Evolutionary conservation across 2,113 vertebrate species (phyloP).

Genomic region (Crotophaga sulcirostris): DNA sequence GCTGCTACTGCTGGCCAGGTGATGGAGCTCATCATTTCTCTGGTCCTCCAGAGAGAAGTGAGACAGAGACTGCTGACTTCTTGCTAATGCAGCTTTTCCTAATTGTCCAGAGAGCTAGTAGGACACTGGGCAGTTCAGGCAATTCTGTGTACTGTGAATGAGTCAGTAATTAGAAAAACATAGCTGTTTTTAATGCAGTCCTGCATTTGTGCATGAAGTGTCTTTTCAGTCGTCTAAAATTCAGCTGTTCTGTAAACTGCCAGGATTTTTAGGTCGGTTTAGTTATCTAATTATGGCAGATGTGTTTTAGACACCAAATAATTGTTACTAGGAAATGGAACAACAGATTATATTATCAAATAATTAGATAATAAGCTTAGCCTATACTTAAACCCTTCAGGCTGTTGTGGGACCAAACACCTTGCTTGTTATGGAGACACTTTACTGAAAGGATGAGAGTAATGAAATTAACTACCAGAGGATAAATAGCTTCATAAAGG

Average conservation of each 20-base stretch:
- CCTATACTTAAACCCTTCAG: background rate
- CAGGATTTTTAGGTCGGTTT: conserved; percentile 21
- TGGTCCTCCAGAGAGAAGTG: conserved; percentile 51
- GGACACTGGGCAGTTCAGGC: conserved; percentile 36
- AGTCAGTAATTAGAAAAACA: conserved; percentile 26
- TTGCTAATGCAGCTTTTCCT: conserved; percentile 67
- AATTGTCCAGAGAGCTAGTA: conserved; percentile 58
- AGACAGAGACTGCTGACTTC: conserved; percentile 58
- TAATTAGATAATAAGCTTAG: conserved; percentile 37
- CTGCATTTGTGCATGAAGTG: background rate
- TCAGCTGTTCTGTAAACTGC: background rate
- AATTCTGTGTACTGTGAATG: background rate
- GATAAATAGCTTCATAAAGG: background rate
- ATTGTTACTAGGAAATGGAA: background rate
- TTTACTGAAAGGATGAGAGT: background rate
- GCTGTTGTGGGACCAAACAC: background rate
- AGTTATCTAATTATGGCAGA: conserved; percentile 39
- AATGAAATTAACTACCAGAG: background rate
- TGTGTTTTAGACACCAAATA: background rate
- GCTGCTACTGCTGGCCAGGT: conserved; percentile 71
- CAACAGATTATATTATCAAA: background rate
- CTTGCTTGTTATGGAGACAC: background rate
- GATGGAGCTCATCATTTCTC: conserved; percentile 69
- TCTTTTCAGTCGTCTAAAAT: conserved; percentile 14
- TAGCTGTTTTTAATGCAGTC: background rate